Evolutionary conservation across 2,113 vertebrate species (phyloP), one percentile per base, ranked within the genome.

Genomic region (Sorex fumeus): DNA sequence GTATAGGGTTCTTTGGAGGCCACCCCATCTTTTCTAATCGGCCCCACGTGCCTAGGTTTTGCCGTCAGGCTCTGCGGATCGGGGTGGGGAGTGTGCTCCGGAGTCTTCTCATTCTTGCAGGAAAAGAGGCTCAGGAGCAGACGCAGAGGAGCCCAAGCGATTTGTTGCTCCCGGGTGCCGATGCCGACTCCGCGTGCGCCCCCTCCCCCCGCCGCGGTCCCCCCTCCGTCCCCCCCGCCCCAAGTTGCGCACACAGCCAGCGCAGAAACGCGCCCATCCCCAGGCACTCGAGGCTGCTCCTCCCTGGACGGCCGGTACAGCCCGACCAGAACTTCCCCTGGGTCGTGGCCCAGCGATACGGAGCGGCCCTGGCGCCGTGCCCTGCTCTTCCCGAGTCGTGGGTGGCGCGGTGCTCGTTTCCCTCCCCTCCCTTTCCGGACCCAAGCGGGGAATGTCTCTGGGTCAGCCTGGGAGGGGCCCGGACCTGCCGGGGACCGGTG

Each of bases 361-460:
- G 69, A 94, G 95, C 94, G 13, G 96, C 92, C 93, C 96, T 97
- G 96, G 96, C 95, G 8, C 74, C 0, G 64, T 91, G 96, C 96
- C 96, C 91, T 53, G 95, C 92, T 96, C 95, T 97, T 96, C 96
- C 96, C 96, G 92, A 97, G 96, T 96, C 94, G 96, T 97, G 96
- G 96, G 96, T 97, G 96, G 96, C 95, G 88, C 91, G 93, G 93
- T 78, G 83, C 93, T 96, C 53, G 94, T 80, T 96, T 96, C 92
- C 94, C 96, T 96, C 96, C 75, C 96, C 96, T 96, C 96, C 96
- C 96, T 97, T 97, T 97, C 96, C 96, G 96, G 96, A 96, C 95
- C 95, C 95, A 82, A 96, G 95, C 77, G 92, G 92, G 95, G 96
- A 60, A 96, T 92, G 96, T 95, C 96, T 97, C 96, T 97, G 96